Conservation (phyloP, 2,888 invertebrate genomes). For the Piscicola geometra region DNA sequence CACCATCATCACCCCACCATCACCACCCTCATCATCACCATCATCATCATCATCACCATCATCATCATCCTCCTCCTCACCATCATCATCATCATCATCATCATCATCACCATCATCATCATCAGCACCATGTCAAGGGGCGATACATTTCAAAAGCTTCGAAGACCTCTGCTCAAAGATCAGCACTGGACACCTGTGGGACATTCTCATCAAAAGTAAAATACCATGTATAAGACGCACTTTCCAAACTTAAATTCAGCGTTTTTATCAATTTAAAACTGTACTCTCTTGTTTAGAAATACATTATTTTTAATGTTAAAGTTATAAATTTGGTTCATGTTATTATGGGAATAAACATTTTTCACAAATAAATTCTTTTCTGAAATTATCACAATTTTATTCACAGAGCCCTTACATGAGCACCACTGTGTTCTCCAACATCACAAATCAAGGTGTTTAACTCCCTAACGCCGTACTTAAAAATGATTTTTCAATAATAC, state of each 20-base stretch:
- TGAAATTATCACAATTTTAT: conserved; percentile 23
- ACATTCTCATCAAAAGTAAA: background rate
- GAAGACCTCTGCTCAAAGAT: background rate
- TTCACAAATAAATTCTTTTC: background rate
- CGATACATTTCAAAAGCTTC: background rate
- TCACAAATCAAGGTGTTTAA: background rate
- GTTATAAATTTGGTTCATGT: too few relatives aligned
- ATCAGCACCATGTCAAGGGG: background rate
- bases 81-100: conserved; percentile 9
- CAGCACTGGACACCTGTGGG: background rate
- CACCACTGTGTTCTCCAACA: background rate
- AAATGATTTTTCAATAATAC: background rate
- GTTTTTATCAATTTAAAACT: too few relatives aligned
- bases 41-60: background rate
- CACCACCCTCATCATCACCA: background rate
- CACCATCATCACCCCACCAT: background rate
- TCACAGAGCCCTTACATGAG: background rate
- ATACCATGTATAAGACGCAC: too few relatives aligned
- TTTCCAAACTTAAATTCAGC: too few relatives aligned
- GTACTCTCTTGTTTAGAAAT: too few relatives aligned
- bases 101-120: too few relatives aligned
- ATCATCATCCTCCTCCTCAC: background rate
- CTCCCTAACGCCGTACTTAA: background rate
- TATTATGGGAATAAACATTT: too few relatives aligned
- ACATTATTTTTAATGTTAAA: too few relatives aligned